Base-by-base conservation (phyloP, 2,113 vertebrate species). In the Brienomyrus longianalis region DNA sequence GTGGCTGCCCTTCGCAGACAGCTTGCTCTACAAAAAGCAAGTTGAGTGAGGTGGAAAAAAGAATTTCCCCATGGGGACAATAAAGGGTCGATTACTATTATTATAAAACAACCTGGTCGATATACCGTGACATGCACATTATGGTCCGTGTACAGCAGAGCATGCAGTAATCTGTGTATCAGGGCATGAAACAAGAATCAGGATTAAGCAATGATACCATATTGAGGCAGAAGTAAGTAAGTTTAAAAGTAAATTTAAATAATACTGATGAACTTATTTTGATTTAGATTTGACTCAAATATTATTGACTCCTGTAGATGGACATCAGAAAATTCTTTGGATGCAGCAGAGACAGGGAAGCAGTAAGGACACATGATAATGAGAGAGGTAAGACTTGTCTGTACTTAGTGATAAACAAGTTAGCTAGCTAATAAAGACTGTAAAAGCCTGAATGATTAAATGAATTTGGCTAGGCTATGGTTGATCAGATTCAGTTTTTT, bases 341-440 rank as follows among this genome's bases (percentile, higher is more conserved):
- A 59, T 8, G 39, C 43, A 66, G 87, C 56, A 88, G 87, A 47
- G 87, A 88, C 54, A 88, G 87, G 43, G 35, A 88, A 88, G 87
- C 59, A 88, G 87, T 43, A 88, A 59, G 11, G 21, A 47, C 19
- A 66, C 21, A 88, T 27, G 54, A 88, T 23, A 88, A 54, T 66
- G 54, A 47, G 56, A 43, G 39, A 70, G 56, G 54, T 88, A 45
- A 70, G 87, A 62, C 21, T 31, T 66, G 87, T 31, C 52, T 66
- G 56, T 66, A 70, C 54, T 45, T 88, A 56, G 31, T 47, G 39
- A 66, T 45, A 66, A 66, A 66, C 9, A 70, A 70, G 59, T 19
- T 88, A 88, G 43, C 35, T 47, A 88, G 39, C 52, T 88, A 88
- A 88, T 51, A 48, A 5, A 87, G 39, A 39, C 39, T 39, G 39